These are phyloP conservation scores for Chalcosyrphus nemorum DNA, from an alignment of 2,888 invertebrate species.

Conservation along the genomic window DNA sequence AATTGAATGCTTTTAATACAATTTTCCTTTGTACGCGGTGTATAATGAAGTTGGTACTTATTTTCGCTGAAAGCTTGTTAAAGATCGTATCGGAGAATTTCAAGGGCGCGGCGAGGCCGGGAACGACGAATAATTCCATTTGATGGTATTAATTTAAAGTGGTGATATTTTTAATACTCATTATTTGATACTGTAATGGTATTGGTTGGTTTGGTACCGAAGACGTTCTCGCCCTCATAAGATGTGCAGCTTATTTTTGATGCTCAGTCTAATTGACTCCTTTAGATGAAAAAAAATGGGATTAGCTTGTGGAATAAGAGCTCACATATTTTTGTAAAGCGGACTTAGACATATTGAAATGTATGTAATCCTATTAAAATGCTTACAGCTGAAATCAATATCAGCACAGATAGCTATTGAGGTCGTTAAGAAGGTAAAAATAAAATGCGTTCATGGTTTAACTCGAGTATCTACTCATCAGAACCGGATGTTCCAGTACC, in stretches of 20 bases:
- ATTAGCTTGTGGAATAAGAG: too few relatives aligned
- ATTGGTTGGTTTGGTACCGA: background rate
- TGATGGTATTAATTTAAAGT: conserved; percentile 18
- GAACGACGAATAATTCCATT: background rate
- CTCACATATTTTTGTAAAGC: too few relatives aligned
- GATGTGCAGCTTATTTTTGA: background rate
- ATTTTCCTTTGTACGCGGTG: conserved; percentile 9
- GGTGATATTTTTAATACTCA: background rate
- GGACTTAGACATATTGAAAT: too few relatives aligned
- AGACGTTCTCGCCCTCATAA: background rate
- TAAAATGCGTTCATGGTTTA: too few relatives aligned
- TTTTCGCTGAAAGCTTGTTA: background rate
- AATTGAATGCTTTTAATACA: conserved; percentile 45
- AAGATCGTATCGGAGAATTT: conserved; percentile 7
- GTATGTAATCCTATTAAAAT: too few relatives aligned
- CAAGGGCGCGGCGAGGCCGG: background rate
- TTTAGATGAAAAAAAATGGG: background rate
- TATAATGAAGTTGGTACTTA: conserved; percentile 14
- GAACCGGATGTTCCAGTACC: too few relatives aligned
- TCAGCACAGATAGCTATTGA: too few relatives aligned
- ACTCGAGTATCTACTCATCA: too few relatives aligned
- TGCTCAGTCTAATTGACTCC: background rate
- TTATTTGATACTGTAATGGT: background rate
- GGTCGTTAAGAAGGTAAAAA: too few relatives aligned
- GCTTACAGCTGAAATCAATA: too few relatives aligned